Conservation (phyloP, 2,888 invertebrate species). For the Leptinotarsa juncta region DNA sequence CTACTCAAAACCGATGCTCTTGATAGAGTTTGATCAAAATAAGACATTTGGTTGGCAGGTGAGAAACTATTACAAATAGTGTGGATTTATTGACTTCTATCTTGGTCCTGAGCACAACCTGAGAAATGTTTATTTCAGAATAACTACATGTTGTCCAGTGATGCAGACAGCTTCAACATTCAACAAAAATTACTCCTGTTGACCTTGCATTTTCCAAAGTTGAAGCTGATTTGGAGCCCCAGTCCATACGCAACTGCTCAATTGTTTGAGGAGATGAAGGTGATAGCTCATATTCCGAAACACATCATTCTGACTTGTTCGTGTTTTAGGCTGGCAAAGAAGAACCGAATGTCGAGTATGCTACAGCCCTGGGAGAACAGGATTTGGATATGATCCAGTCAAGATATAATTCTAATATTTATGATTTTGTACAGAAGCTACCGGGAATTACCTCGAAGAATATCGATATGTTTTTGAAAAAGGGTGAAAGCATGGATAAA, state of each 20-base stretch:
- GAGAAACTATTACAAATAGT: slow-evolving; percentile 40
- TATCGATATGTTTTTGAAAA: slow-evolving; percentile 79
- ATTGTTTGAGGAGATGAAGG: slow-evolving; percentile 94
- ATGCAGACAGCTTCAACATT: slow-evolving; percentile 79
- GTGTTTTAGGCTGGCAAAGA: slow-evolving; percentile 77
- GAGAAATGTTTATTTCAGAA: slow-evolving; percentile 69
- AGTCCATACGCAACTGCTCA: slow-evolving; percentile 97
- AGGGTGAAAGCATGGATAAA: slow-evolving; percentile 69
- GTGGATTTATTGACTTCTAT: no score
- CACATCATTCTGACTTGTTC: slow-evolving; percentile 29
- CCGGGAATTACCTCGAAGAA: slow-evolving; percentile 93
- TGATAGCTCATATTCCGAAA: slow-evolving; percentile 58
- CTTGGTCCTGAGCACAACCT: neutral
- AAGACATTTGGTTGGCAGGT: slow-evolving; percentile 92
- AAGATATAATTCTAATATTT: slow-evolving; percentile 72
- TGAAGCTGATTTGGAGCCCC: slow-evolving; percentile 96
- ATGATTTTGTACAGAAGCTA: slow-evolving; percentile 81
- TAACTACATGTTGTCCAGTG: slow-evolving; percentile 82
- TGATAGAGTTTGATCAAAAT: slow-evolving; percentile 96
- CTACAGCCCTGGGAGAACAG: slow-evolving; percentile 77
- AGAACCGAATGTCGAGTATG: slow-evolving; percentile 81
- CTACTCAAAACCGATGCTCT: slow-evolving; percentile 87
- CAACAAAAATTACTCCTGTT: slow-evolving; percentile 89
- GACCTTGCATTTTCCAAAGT: slow-evolving; percentile 94
- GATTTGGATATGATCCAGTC: slow-evolving; percentile 67